These are phyloP conservation scores for Phallusia fumigata DNA, from an alignment of 23 tunicate species.

Conservation along the genomic window DNA sequence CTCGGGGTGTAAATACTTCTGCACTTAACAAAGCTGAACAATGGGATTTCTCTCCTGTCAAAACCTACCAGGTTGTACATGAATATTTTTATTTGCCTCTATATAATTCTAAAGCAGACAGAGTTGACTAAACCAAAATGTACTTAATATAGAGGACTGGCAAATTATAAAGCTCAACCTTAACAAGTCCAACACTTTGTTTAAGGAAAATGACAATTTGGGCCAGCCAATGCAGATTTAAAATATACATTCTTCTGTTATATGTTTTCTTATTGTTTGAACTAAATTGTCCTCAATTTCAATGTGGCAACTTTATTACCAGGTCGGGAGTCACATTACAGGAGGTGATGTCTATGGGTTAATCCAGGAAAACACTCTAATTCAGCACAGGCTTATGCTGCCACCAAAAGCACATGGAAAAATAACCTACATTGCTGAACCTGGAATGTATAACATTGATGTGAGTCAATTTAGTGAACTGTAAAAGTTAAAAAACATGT, in stretches of 20 bases:
- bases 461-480: slow-evolving; percentile 26
- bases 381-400: slow-evolving; percentile 83
- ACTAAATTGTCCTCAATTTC: not conserved
- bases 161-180: too few relatives aligned
- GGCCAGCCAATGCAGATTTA: too few relatives aligned
- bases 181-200: too few relatives aligned
- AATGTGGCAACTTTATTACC: not conserved
- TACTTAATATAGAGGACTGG: too few relatives aligned
- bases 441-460: slow-evolving; percentile 81
- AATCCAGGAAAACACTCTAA: slow-evolving; percentile 83
- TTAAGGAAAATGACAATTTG: too few relatives aligned
- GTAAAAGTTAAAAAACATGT: too few relatives aligned
- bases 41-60: slow-evolving; percentile 87
- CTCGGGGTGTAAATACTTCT: slow-evolving; percentile 85
- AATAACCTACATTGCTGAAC: slow-evolving; percentile 92
- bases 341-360: slow-evolving; percentile 96
- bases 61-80: slow-evolving; percentile 39
- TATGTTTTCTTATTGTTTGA: too few relatives aligned
- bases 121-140: too few relatives aligned
- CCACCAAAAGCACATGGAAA: slow-evolving; percentile 89
- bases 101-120: too few relatives aligned
- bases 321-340: slow-evolving; percentile 92
- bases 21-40: slow-evolving; percentile 61
- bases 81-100: too few relatives aligned
- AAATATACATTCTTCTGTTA: too few relatives aligned